These are phyloP conservation scores for Taenaris catops DNA, from an alignment of 2,888 invertebrate species.

Conservation along the genomic window DNA sequence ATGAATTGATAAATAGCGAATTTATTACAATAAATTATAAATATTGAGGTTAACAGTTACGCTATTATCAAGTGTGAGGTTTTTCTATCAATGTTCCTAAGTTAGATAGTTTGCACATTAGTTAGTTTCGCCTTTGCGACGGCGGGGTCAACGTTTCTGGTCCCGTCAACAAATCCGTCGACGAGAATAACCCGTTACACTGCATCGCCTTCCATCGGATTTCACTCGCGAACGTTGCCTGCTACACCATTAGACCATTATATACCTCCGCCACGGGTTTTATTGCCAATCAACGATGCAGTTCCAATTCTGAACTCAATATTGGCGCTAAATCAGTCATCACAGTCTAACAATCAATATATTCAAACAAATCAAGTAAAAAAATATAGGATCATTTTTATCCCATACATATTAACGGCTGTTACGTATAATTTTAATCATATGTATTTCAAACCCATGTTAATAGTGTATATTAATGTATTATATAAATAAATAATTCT, in stretches of 20 bases:
- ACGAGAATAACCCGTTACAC: conserved; percentile 77
- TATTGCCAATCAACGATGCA: conserved; percentile 23
- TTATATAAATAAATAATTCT: too few relatives aligned
- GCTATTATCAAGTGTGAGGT: too few relatives aligned
- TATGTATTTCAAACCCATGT: too few relatives aligned
- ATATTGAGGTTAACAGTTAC: too few relatives aligned
- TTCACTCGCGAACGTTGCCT: conserved; percentile 54
- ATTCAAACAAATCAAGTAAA: too few relatives aligned
- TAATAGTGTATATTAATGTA: too few relatives aligned
- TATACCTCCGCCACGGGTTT: conserved; percentile 34
- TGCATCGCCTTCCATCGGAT: conserved; percentile 65
- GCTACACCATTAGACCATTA: conserved; percentile 44
- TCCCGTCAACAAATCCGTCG: conserved; percentile 75
- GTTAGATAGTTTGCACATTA: conserved; percentile 49
- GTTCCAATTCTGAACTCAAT: conserved; percentile 13
- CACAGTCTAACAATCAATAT: conserved; percentile 9
- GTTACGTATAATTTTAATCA: too few relatives aligned
- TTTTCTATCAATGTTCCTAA: too few relatives aligned
- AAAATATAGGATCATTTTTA: too few relatives aligned
- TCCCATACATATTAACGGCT: too few relatives aligned
- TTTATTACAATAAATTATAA: too few relatives aligned
- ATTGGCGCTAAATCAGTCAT: conserved; percentile 8
- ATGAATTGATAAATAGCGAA: too few relatives aligned
- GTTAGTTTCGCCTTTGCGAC: conserved; percentile 50
- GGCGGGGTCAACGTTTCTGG: conserved; percentile 72